Conservation (phyloP, 2,113 vertebrate species). For the Heterocephalus glaber region DNA sequence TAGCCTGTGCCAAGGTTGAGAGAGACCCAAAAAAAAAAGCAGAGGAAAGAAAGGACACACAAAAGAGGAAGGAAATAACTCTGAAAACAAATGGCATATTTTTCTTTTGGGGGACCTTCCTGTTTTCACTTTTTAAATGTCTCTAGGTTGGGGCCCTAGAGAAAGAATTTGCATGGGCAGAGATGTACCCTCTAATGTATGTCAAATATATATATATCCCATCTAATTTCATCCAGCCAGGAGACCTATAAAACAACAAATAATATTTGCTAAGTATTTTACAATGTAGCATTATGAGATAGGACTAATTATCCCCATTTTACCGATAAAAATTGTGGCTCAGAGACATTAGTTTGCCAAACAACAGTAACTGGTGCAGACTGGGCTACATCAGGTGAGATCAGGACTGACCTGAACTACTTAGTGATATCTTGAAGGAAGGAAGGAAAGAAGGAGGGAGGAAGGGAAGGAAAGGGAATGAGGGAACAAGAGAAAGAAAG, state of each 20-base stretch:
- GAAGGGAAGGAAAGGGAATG: too few species aligned
- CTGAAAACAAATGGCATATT: conserved; percentile 28
- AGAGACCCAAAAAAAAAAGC: background rate
- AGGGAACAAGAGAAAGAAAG: background rate
- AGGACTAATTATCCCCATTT: conserved; percentile 6
- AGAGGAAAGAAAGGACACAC: background rate
- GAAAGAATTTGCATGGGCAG: conserved; percentile 44
- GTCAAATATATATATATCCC: conserved; percentile 20
- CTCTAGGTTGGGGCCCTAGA: background rate
- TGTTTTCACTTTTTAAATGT: conserved; percentile 9
- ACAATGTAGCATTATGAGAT: background rate
- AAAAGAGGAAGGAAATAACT: background rate
- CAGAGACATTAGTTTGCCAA: background rate
- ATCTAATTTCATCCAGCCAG: background rate
- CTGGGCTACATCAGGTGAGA: background rate
- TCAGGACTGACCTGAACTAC: background rate
- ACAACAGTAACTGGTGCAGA: background rate
- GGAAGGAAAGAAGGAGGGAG: background rate
- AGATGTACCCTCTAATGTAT: conserved; percentile 21
- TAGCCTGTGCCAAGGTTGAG: conserved; percentile 42
- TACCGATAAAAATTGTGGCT: conserved; percentile 19
- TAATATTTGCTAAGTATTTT: conserved; percentile 23
- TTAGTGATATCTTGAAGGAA: too few species aligned
- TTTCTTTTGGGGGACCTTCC: background rate
- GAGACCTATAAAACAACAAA: conserved; percentile 37